Conservation (phyloP, 2,888 invertebrate genomes). For the Tethea ocularis region DNA sequence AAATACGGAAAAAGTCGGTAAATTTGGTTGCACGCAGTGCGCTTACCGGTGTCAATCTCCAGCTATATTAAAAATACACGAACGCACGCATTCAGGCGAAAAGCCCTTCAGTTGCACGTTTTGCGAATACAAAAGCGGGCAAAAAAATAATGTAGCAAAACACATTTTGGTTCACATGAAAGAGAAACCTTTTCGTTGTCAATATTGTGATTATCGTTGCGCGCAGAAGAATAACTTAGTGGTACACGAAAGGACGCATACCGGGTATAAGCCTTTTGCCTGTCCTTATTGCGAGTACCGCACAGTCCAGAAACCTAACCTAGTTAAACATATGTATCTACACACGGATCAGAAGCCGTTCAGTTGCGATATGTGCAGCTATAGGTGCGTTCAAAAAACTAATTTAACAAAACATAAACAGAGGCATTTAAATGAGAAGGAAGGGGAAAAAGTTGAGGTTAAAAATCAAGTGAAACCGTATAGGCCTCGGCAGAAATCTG, state of each 20-base stretch:
- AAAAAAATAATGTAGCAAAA: slow-evolving; percentile 79
- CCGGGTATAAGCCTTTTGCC: slow-evolving; percentile 77
- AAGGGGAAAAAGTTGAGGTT: slow-evolving; percentile 55
- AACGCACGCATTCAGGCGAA: slow-evolving; percentile 76
- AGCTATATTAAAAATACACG: slow-evolving; percentile 79
- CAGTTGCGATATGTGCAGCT: slow-evolving; percentile 76
- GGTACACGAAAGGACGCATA: slow-evolving; percentile 79
- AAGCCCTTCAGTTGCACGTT: slow-evolving; percentile 77
- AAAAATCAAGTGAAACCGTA: slow-evolving; percentile 68
- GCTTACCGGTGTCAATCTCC: slow-evolving; percentile 78
- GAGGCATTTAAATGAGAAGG: slow-evolving; percentile 71
- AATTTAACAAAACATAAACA: slow-evolving; percentile 78
- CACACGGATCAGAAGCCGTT: slow-evolving; percentile 80
- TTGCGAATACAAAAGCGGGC: slow-evolving; percentile 79
- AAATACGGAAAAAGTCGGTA: slow-evolving; percentile 60
- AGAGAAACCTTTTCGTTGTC: slow-evolving; percentile 76
- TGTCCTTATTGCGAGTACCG: slow-evolving; percentile 78
- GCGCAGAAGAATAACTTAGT: slow-evolving; percentile 80
- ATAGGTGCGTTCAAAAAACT: slow-evolving; percentile 78
- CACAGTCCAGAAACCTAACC: slow-evolving; percentile 79
- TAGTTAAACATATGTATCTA: slow-evolving; percentile 80
- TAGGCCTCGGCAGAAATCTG: slow-evolving; percentile 70
- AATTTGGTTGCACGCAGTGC: slow-evolving; percentile 72
- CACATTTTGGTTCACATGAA: slow-evolving; percentile 81
- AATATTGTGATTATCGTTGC: slow-evolving; percentile 78